Base-by-base conservation (phyloP, 2,113 vertebrate genomes). In the Trachemys scripta region DNA sequence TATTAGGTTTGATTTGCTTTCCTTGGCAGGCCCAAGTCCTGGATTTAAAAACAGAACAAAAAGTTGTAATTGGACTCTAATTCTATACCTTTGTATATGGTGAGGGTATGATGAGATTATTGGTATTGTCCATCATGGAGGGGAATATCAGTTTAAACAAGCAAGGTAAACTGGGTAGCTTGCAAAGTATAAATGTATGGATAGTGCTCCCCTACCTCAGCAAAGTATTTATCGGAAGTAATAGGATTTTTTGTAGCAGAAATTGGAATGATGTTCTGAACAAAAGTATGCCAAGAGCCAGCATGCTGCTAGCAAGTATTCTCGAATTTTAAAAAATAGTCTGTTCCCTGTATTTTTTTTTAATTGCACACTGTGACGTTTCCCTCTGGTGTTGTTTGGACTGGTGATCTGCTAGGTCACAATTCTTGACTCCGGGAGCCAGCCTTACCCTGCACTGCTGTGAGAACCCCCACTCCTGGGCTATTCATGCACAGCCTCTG, bases 141-240 rank as follows among this genome's bases (percentile, higher is more conserved):
- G 6, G 5, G 72, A 56, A 31, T 35, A 45, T 82, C 88, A 96
- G 80, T 97, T 96, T 94, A 87, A 90, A 92, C 95, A 95, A 85
- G 89, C 83, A 24, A 88, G 84, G 79, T 85, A 87, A 57, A 89
- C 3, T 10, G 14, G 94, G 72, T 80, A 78, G 84, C 35, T 31
- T 72, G 80, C 72, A 56, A 72, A 20, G 16, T 35, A 8, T 69
- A 69, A n/a, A 72, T 38, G 35, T 72, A 8, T 72, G 65, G 22
- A 72, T 72, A 72, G 65, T n/a, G n/a, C 65, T 38, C 19, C 38
- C 17, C 8, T 38, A 20, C 65, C 65, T 22, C 65, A 17, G 35
- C 62, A n/a, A 38, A 22, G 19, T 22, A 9, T 38, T 38, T 38
- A 20, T 72, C 5, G n/a, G 62, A 72, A 38, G 19, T 69, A 69